Conservation (phyloP, 2,113 vertebrate species). For the Telmatochromis brachygnathus region DNA sequence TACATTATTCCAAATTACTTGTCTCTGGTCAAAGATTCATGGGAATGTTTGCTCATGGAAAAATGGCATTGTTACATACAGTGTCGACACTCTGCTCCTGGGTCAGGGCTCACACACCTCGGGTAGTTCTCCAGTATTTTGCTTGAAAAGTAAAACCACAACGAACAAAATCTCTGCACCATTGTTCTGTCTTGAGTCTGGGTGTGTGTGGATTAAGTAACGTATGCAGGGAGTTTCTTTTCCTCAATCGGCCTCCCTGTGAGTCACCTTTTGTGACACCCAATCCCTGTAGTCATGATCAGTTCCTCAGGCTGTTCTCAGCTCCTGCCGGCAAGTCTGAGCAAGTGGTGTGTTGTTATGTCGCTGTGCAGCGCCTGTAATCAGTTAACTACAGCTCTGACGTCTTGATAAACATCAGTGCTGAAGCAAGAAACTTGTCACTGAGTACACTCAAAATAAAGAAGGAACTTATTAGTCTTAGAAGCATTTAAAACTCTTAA, state of each 20-base stretch:
- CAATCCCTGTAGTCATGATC: neutral
- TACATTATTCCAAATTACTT: neutral
- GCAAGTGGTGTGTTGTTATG: neutral
- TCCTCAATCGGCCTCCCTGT: slow-evolving; percentile 17
- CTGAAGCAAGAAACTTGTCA: neutral
- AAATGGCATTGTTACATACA: neutral
- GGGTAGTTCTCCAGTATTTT: neutral
- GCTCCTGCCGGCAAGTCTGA: slow-evolving; percentile 6
- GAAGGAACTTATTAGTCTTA: neutral
- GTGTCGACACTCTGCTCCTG: neutral
- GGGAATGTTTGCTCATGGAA: neutral
- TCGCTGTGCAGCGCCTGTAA: neutral
- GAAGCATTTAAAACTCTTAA: neutral
- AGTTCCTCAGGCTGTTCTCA: slow-evolving; percentile 1
- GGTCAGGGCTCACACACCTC: neutral
- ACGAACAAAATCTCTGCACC: slow-evolving; percentile 13
- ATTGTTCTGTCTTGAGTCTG: slow-evolving; percentile 36
- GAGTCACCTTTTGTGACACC: slow-evolving; percentile 49
- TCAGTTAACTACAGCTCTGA: neutral
- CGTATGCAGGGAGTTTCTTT: slow-evolving; percentile 37
- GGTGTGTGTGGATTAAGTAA: slow-evolving; percentile 50
- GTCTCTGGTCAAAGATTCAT: neutral
- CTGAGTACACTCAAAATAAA: neutral
- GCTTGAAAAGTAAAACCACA: neutral
- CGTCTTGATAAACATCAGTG: neutral